These are phyloP conservation scores for Melanostigma gelatinosum DNA, from an alignment of 2,113 vertebrate species.

Conservation along the genomic window DNA sequence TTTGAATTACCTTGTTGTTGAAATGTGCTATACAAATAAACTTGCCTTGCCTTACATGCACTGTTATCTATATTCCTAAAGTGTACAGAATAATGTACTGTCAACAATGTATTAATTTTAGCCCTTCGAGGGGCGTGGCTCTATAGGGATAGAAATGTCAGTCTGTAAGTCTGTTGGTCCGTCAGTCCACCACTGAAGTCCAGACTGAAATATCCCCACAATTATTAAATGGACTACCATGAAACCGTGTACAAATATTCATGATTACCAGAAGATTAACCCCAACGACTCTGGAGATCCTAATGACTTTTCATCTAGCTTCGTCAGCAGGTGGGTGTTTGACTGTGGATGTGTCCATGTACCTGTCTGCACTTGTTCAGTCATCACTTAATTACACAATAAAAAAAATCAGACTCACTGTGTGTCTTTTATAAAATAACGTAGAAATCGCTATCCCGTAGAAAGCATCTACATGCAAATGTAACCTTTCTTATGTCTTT, in stretches of 20 bases:
- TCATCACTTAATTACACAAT: neutral
- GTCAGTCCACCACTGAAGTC: neutral
- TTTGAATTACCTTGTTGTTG: no score
- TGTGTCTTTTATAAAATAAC: neutral
- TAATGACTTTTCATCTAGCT: neutral
- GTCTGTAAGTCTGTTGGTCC: no score
- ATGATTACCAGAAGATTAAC: neutral
- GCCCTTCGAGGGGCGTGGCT: neutral
- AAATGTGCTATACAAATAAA: no score
- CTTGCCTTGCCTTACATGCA: no score
- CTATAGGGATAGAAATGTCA: neutral
- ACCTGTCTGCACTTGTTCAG: neutral
- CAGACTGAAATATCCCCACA: neutral
- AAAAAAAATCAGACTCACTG: neutral
- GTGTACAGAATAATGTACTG: neutral
- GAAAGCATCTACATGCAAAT: neutral
- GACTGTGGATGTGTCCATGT: neutral
- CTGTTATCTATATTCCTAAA: constrained; percentile 7
- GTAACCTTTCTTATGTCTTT: neutral
- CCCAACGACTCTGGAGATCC: neutral
- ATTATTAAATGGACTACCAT: neutral
- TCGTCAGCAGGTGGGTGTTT: neutral
- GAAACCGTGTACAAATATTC: neutral
- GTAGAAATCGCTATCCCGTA: neutral
- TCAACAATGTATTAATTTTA: neutral